Evolutionary conservation across 2,797 vertebrate species (phyloP), one percentile per base, ranked within the genome.

Genomic region (Craterocephalus amniculus): DNA sequence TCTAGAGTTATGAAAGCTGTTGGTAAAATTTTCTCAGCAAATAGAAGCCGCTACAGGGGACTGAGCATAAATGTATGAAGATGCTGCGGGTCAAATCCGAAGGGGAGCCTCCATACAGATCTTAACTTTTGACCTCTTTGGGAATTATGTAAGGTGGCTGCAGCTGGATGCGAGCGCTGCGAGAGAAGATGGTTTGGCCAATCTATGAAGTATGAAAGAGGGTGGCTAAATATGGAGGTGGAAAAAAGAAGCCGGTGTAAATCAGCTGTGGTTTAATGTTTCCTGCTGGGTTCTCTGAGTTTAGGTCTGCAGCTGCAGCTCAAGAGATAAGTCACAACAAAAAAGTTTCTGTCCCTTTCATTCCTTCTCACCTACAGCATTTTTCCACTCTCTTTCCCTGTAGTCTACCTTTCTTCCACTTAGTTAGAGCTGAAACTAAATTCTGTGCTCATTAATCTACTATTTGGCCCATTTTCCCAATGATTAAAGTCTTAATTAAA

Each of bases 191-290:
- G 5, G 26, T 71, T 67, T 34, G 63, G 59, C 35, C 43, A 52
- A 56, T 63, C 67, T 34, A 26, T 22, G 45, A 57, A 60, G 24
- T 64, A 26, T 36, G 40, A 71, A 43, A 45, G 59, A 71, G 49
- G 67, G 72, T 45, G 51, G 52, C 71, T 43, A 43, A 66, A 59
- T 55, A 22, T 6, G 43, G 72, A 74, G 75, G 56, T 71, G 58
- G 63, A 78, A 66, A 62, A 73, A 73, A 81, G 78, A 66, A 87
- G 75, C 78, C 20, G 5, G 55, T 59, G 71, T 34, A 81, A 77
- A 87, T 90, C 83, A 83, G 88, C 83, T 81, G 75, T 70, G 85
- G 70, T 87, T 86, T 84, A 70, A 70, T 66, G 78, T 78, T 88
- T 83, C 88, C 74, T 78, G 82, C 87, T 81, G 87, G 24, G 85